Conservation (phyloP, 1,140 invertebrate species). For the Diabrotica virgifera region DNA sequence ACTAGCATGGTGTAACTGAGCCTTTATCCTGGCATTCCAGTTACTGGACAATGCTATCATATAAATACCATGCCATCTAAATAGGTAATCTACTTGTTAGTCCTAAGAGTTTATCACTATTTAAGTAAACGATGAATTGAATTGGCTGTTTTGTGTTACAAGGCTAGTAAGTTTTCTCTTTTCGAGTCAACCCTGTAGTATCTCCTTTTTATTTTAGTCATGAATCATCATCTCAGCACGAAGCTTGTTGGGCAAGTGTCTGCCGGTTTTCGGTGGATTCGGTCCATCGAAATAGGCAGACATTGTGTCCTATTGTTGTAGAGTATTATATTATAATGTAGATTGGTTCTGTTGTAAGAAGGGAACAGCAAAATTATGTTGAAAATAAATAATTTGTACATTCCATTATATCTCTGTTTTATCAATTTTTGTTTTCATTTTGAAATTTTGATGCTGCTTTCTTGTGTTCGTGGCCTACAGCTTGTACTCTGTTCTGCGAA, state of each 20-base stretch:
- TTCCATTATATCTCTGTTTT: slow-evolving; percentile 44
- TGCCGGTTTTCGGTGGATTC: slow-evolving; percentile 7
- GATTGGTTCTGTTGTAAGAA: slow-evolving; percentile 39
- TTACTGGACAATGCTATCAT: no score
- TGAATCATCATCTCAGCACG: slow-evolving; percentile 25
- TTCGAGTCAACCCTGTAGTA: slow-evolving; percentile 20
- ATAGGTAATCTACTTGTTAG: no score
- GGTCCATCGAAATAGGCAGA: slow-evolving; percentile 19
- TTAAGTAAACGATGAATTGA: background rate
- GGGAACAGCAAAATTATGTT: slow-evolving; percentile 44
- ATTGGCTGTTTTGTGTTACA: background rate
- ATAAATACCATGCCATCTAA: no score
- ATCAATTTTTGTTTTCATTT: slow-evolving; percentile 40
- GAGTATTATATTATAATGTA: slow-evolving; percentile 32
- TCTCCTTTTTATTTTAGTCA: slow-evolving; percentile 32
- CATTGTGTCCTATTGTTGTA: slow-evolving; percentile 25
- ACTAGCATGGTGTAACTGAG: no score
- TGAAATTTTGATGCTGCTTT: slow-evolving; percentile 23
- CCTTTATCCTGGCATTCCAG: no score
- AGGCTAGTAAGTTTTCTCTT: background rate
- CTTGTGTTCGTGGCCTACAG: slow-evolving; percentile 10
- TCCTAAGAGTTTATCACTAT: background rate
- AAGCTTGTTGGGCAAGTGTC: slow-evolving; percentile 18
- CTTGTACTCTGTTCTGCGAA: slow-evolving; percentile 7
- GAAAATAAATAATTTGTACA: slow-evolving; percentile 45